phyloP scores from a whole-genome alignment of 1,140 invertebrate genomes.

The Yoshiicerus persimilis region DNA sequence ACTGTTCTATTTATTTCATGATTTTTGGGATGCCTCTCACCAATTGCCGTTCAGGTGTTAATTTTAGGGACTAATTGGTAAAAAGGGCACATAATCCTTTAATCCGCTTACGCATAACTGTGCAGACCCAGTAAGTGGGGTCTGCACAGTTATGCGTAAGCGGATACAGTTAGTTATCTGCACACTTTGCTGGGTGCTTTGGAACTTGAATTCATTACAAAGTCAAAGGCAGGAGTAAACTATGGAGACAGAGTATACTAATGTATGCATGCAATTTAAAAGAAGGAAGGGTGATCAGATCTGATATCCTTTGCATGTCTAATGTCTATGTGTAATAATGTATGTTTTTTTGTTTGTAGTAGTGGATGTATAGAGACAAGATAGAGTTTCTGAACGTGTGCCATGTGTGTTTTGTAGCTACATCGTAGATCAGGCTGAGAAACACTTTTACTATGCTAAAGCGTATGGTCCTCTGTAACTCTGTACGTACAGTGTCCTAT shows the following conservation, averaged over 20 bases:
- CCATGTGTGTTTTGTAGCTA: neutral
- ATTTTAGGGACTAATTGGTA: no score
- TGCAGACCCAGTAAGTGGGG: no score
- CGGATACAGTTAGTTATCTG: neutral
- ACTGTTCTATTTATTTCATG: no score
- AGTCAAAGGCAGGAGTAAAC: neutral
- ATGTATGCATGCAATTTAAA: constrained; percentile 18
- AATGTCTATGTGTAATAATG: neutral
- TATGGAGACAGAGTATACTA: neutral
- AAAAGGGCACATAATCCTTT: no score
- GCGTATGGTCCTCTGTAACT: neutral
- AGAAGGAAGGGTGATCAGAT: neutral
- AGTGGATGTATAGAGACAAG: neutral
- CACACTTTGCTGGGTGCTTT: no score
- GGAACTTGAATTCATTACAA: constrained; percentile 5
- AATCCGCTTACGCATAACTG: no score
- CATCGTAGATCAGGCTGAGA: neutral
- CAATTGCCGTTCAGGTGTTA: no score
- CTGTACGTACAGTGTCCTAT: neutral
- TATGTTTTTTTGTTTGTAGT: neutral
- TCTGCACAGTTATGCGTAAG: no score
- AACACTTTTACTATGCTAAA: neutral
- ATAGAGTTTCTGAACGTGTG: neutral
- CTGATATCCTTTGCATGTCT: neutral
- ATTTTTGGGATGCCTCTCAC: no score